Base-by-base conservation (phyloP, 2,797 vertebrate species). In the Phrynocephalus guinanensis region DNA sequence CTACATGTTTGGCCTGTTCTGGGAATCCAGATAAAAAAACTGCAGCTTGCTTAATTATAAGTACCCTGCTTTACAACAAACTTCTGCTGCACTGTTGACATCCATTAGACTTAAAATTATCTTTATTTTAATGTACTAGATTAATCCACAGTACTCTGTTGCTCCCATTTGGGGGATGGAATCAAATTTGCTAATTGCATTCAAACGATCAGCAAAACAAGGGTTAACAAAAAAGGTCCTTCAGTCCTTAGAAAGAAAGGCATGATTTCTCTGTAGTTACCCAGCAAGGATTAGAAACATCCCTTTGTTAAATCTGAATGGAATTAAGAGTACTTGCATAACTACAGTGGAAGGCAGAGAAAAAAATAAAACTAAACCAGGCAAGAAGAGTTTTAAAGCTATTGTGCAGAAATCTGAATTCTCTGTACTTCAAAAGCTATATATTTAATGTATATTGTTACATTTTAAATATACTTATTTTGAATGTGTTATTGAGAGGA, bases 301-400 rank as follows among this genome's bases (percentile, higher is more conserved):
- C 60, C 26, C 73, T 68, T 85, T 67, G 38, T 82, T 82, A 11
- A 82, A 11, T n/a, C 60, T 44, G 33, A 67, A 66, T 24, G 44
- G 60, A 82, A 82, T 70, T 70, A 28, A 82, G 66, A 70, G 68
- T 68, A 82, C 44, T 28, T 82, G 66, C 60, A 66, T 11, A 66
- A 80, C 56, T 76, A 82, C 0, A 84, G 79, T 33, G 20, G 13
- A 79, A 91, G n/a, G 16, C 71, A 84, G 86, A 84, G 20, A 30
- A 84, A 26, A 26, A 89, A 8, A 33, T 20, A 73, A n/a, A 63
- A 56, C 81, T 80, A 67, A 28, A 70, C 56, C 68, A 84, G 87
- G 83, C 83, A 8, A 79, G n/a, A 85, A 79, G 56, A 84, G 85
- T 11, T 82, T 67, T 78, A n/a, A 81, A 67, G 52, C 0, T 44